Evolutionary conservation across 1,140 invertebrate genomes (phyloP), one percentile per base, ranked within the genome.

Genomic region (Glossosoma conforme): DNA sequence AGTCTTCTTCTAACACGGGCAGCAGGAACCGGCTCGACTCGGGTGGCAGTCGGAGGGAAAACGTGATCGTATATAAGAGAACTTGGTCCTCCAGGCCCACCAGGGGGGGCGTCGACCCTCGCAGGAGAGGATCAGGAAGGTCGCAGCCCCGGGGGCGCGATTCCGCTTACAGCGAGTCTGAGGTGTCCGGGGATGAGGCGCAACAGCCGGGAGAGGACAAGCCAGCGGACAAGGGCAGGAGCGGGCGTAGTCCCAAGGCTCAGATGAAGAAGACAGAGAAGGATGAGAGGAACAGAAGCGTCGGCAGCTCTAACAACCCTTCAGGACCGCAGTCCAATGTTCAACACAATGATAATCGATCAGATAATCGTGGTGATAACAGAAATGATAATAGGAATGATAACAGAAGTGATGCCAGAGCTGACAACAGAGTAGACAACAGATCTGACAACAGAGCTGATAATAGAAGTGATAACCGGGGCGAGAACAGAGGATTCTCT

Each of bases 181-280:
- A 82, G 49, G 71, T 72, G 2, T 80, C 78, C 32, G 75, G 72
- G 1, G 81, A 83, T 32, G 80, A 78, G 40, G 61, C 76, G 24
- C 74, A 73, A 3, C 67, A 63, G 1, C 74, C 75, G 0, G 70
- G 68, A 1, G 79, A 79, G 43, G 25, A 37, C 19, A 52, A 52
- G 41, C 32, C 17, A 37, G 4, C 11, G 5, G 44, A 49, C 13
- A 58, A 58, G 20, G 32, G 38, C 15, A 22, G 50, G 14, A 64
- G 66, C 0, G 61, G 64, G 1, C 65, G 68, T 36, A 75, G 70
- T 33, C 70, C 74, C 0, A 76, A 77, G 58, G 44, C 52, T 2
- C 65, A 66, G 1, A 49, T 60, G 17, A 74, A 76, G 56, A 77
- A 79, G 46, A 48, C 58, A 4, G 78, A 81, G 8, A 82, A 80